Percentiles rank a stretch among this genome's conserved stretches.
Conservation (phyloP, 2,888 invertebrate genomes). For the Amphipoea oculea region DNA sequence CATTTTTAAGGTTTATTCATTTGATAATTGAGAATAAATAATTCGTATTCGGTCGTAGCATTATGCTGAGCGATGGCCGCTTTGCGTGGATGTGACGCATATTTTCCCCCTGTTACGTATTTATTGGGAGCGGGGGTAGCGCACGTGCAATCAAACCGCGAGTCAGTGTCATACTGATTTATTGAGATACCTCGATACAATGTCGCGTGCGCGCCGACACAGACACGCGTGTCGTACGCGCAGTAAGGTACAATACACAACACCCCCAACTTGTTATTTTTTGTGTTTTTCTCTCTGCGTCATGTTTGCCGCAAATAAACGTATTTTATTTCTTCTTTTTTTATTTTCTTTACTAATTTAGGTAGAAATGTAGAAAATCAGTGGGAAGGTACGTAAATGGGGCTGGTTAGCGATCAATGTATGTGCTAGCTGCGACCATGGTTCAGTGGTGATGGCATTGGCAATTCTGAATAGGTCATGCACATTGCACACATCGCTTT, state of each 20-base stretch:
- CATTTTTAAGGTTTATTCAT: not conserved
- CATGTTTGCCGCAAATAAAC: not conserved
- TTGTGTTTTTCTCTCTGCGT: not conserved
- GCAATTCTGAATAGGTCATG: slow-evolving; percentile 38
- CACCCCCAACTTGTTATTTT: not conserved
- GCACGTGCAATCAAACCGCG: too few relatives aligned
- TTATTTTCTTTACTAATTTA: not conserved
- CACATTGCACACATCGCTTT: slow-evolving; percentile 46
- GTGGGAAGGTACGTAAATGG: not conserved
- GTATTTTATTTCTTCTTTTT: not conserved
- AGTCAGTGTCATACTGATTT: too few relatives aligned
- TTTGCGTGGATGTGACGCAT: not conserved
- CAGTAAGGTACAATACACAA: too few relatives aligned
- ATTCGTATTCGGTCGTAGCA: not conserved
- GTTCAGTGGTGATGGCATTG: slow-evolving; percentile 39
- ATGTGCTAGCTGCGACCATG: not conserved
- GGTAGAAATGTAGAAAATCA: not conserved
- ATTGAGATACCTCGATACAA: too few relatives aligned
- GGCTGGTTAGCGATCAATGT: slow-evolving; percentile 10
- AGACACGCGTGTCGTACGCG: too few relatives aligned
- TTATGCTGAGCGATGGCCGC: not conserved
- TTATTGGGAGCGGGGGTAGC: too few relatives aligned
- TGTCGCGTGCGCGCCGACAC: too few relatives aligned
- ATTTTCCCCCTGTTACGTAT: not conserved
- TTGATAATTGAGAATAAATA: not conserved